Evolutionary conservation across 2,888 invertebrate species (phyloP).

Genomic region (Pyralis farinalis): DNA sequence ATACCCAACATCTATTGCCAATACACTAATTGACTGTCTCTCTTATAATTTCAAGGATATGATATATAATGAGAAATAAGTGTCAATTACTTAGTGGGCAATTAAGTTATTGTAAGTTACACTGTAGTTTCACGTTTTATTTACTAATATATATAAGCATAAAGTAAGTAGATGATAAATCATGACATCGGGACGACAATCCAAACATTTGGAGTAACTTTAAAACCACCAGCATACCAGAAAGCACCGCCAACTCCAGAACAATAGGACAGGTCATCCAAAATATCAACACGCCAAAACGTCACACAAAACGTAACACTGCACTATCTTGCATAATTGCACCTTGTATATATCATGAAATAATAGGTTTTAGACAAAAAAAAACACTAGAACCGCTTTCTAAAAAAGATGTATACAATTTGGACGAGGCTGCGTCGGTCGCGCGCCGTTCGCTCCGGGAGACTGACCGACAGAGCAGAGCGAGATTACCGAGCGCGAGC

Average conservation of each 20-base stretch:
- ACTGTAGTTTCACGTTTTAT: no score
- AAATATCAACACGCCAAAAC: conserved; percentile 22
- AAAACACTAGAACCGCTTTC: conserved; percentile 44
- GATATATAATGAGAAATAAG: no score
- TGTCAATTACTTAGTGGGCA: no score
- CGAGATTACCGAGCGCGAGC: conserved; percentile 53
- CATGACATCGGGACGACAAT: conserved; percentile 4
- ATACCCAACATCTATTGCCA: no score
- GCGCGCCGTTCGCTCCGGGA: conserved; percentile 35
- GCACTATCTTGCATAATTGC: conserved; percentile 13
- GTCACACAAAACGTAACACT: conserved; percentile 24
- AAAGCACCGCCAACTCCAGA: conserved; percentile 7
- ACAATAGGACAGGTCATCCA: conserved; percentile 17
- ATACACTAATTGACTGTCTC: no score
- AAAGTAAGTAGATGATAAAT: no score
- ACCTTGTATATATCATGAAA: not conserved
- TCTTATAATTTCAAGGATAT: no score
- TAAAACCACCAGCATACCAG: conserved; percentile 6
- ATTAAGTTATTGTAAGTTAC: no score
- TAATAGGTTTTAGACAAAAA: conserved; percentile 18
- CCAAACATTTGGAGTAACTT: not conserved
- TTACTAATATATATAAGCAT: no score
- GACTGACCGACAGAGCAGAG: conserved; percentile 53
- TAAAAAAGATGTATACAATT: conserved; percentile 29
- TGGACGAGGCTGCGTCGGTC: conserved; percentile 37